Conservation (phyloP, 2,113 vertebrate genomes). For the Mohoua ochrocephala region DNA sequence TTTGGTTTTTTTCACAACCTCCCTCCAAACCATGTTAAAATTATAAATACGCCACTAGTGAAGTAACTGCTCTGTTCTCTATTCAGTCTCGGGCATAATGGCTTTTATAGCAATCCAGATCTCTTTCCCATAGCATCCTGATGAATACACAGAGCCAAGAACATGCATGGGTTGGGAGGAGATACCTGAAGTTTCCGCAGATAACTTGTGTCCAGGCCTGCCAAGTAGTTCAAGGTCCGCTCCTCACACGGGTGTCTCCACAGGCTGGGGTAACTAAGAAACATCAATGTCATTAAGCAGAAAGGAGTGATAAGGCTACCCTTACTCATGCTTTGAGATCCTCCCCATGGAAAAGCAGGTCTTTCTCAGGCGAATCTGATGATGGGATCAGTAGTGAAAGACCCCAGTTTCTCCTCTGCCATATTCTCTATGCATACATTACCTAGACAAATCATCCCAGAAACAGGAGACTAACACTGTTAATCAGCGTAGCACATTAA, state of each 20-base stretch:
- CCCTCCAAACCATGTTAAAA: background rate
- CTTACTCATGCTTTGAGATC: background rate
- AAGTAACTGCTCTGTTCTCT: background rate
- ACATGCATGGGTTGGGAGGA: background rate
- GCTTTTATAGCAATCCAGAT: background rate
- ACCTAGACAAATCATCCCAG: background rate
- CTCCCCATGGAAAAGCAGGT: background rate
- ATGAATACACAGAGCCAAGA: background rate
- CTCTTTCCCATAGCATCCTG: background rate
- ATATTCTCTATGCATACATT: background rate
- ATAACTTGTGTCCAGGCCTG: background rate
- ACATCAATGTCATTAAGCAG: background rate
- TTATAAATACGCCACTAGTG: background rate
- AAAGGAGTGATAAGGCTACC: background rate
- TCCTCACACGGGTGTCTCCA: background rate
- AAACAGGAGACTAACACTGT: background rate
- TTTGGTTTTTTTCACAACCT: background rate
- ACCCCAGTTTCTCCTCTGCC: background rate
- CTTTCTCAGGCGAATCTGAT: background rate
- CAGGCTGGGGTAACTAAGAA: background rate
- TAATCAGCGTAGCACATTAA: constrained; percentile 32
- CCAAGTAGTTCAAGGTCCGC: background rate
- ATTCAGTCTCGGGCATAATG: background rate
- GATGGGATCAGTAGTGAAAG: background rate
- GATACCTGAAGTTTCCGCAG: background rate